Evolutionary conservation across 2,888 invertebrate genomes (phyloP).

Genomic region (Beris chalybata): DNA sequence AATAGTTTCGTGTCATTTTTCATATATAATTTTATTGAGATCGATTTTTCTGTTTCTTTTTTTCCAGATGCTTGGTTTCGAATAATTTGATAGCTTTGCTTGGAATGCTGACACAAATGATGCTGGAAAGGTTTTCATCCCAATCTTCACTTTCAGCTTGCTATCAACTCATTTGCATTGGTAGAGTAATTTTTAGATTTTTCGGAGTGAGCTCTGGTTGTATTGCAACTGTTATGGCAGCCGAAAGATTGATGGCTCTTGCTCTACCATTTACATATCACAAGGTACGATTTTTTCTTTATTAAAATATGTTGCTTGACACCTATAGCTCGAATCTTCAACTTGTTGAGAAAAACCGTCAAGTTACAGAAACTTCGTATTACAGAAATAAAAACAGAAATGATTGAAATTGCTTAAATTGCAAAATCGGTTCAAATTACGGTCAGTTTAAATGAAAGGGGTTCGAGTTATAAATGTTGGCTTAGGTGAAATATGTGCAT

Average conservation of each 20-base stretch:
- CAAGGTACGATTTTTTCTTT: conserved; percentile 62
- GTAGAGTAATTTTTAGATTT: conserved; percentile 72
- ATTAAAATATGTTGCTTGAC: too few relatives aligned
- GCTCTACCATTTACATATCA: conserved; percentile 86
- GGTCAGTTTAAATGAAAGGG: too few relatives aligned
- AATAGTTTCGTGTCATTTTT: too few relatives aligned
- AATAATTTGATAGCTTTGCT: conserved; percentile 79
- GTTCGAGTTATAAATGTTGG: too few relatives aligned
- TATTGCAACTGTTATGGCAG: conserved; percentile 86
- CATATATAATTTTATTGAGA: too few relatives aligned
- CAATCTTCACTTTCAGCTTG: conserved; percentile 44
- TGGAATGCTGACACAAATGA: conserved; percentile 74
- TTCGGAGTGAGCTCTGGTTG: conserved; percentile 87
- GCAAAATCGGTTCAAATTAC: too few relatives aligned
- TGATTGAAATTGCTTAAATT: too few relatives aligned
- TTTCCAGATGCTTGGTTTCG: conserved; percentile 70
- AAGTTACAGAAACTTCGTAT: too few relatives aligned
- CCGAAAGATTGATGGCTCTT: conserved; percentile 83
- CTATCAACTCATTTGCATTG: conserved; percentile 51
- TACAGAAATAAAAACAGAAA: too few relatives aligned
- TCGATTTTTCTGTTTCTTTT: not conserved
- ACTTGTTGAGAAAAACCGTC: too few relatives aligned
- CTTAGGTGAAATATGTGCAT: too few relatives aligned
- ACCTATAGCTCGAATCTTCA: too few relatives aligned
- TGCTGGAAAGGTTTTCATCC: conserved; percentile 50